phyloP scores from a whole-genome alignment of 2,797 vertebrate species.

The Crax fasciolata region DNA sequence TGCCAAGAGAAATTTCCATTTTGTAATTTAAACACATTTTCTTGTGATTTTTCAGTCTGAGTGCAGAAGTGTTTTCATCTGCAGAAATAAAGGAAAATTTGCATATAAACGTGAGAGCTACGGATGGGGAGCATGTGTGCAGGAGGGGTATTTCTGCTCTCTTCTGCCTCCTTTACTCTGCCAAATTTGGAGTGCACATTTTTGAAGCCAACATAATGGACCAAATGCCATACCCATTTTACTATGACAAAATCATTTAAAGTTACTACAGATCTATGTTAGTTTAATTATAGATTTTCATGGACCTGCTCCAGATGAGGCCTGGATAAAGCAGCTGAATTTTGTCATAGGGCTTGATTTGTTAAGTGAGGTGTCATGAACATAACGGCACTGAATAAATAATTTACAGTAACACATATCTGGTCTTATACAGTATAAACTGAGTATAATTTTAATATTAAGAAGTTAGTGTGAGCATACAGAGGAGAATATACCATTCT shows the following conservation, averaged over 20 bases:
- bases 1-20: background rate
- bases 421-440: constrained; percentile 15
- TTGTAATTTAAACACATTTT: constrained; percentile 22
- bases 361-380: constrained; percentile 19
- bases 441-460: constrained; percentile 12
- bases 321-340: constrained; percentile 44
- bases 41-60: constrained; percentile 28
- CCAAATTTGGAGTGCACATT: constrained; percentile 40
- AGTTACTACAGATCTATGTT: constrained; percentile 54
- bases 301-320: constrained; percentile 47
- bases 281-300: constrained; percentile 59
- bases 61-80: constrained; percentile 29
- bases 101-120: constrained; percentile 34
- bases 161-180: constrained; percentile 23
- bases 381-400: constrained; percentile 51
- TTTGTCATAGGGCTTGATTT: constrained; percentile 43
- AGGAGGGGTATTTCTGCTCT: constrained; percentile 36
- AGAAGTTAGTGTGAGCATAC: background rate
- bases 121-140: background rate
- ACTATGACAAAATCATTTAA: constrained; percentile 31
- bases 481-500: background rate
- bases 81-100: constrained; percentile 46
- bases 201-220: constrained; percentile 54
- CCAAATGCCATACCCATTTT: constrained; percentile 43
- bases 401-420: constrained; percentile 8